Conservation (phyloP, 1,140 invertebrate genomes). For the Nasonia giraulti region DNA sequence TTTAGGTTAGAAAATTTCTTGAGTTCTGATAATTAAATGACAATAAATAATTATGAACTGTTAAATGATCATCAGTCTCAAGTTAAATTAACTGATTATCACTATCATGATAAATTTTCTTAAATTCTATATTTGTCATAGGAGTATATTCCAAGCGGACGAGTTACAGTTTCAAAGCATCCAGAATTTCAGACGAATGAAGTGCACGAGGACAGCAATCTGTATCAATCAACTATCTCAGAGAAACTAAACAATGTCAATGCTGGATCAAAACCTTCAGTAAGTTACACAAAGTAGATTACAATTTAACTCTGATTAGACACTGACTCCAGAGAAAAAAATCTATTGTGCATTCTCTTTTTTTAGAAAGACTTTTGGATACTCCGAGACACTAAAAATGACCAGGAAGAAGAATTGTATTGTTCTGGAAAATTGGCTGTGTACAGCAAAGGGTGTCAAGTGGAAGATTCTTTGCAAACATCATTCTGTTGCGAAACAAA, state of each 20-base stretch:
- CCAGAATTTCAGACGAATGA: conserved; percentile 78
- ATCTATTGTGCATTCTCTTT: conserved; percentile 27
- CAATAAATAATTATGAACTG: conserved; percentile 37
- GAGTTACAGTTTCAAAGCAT: conserved; percentile 85
- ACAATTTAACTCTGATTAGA: neutral
- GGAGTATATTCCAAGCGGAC: conserved; percentile 93
- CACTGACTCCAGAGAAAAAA: conserved; percentile 32
- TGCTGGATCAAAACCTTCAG: conserved; percentile 77
- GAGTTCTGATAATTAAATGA: neutral
- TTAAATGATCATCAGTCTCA: conserved; percentile 32
- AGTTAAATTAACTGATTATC: conserved; percentile 25
- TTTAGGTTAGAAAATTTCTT: neutral
- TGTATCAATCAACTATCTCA: conserved; percentile 77
- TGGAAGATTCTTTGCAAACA: conserved; percentile 72
- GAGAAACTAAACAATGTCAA: conserved; percentile 84
- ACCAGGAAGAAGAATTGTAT: conserved; percentile 91
- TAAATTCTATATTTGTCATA: conserved; percentile 66
- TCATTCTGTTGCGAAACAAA: conserved; percentile 87
- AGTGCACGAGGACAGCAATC: conserved; percentile 50
- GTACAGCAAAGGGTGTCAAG: conserved; percentile 80
- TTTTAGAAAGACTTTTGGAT: conserved; percentile 81
- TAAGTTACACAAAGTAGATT: conserved; percentile 58
- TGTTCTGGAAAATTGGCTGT: conserved; percentile 88
- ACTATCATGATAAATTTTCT: neutral
- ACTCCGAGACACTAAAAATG: conserved; percentile 75